Base-by-base conservation (phyloP, 1,140 invertebrate species). In the Drosophila ogumai region DNA sequence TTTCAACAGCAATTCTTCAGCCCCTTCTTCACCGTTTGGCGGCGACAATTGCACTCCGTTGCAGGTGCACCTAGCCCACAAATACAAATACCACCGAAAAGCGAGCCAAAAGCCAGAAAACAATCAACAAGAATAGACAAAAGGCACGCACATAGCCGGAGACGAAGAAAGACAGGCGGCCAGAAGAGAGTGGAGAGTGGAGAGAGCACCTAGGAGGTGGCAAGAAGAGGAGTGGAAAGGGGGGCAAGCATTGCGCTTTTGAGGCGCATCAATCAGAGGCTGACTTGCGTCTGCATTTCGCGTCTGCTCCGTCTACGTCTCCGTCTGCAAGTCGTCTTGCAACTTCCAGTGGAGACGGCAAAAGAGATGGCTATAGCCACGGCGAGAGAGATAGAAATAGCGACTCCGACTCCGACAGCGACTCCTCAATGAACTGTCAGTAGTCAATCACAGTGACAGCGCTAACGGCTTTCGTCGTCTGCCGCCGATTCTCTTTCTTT, bases 221-320 rank as follows among this genome's bases (percentile, higher is more conserved):
- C 19, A 43, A 41, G 19, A n/a, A 46, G 50, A 17, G 50, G 36
- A 41, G 44, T 41, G 36, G 12, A 56, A 22, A 49, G 34, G 59
- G 60, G 71, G 50, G 57, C 25, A 28, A 31, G 57, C 58, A 54
- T 55, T 65, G 60, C 55, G 71, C 71, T 72, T 74, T 74, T 74
- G 67, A 74, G 71, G 71, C 68, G 56, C 73, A 75, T 75, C 73
- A 75, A 77, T 77, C 75, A 79, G 75, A 72, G 68, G 67, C 69
- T 59, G 69, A 50, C 67, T 72, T 44, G 38, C 69, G 69, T 59
- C 66, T 71, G 34, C 65, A 47, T 32, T 52, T 64, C 10, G 50
- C 36, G 60, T 58, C 60, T 61, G 47, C 34, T 49, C 25, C 15
- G 15, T n/a, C 47, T 25, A n/a, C n/a, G n/a, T 52, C 50, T 58